phyloP scores from a whole-genome alignment of 1,140 invertebrate species.

The Magallana ariakensis region DNA sequence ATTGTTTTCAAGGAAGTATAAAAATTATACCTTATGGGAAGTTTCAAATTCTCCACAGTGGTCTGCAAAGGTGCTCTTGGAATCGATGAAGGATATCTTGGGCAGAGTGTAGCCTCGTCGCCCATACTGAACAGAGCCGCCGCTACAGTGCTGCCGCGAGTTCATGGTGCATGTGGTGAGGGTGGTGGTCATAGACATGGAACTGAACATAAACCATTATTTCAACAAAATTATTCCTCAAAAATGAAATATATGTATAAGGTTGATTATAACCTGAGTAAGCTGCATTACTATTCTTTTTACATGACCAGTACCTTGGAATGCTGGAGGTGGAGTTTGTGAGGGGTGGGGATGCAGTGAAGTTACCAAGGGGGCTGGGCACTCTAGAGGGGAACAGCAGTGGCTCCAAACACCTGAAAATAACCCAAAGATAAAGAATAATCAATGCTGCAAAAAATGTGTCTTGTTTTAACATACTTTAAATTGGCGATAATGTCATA shows the following conservation, averaged over 20 bases:
- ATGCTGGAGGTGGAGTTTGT: conserved; percentile 29
- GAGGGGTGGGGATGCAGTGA: conserved; percentile 22
- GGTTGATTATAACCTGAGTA: background rate
- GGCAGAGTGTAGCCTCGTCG: conserved; percentile 39
- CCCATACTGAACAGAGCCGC: conserved; percentile 2
- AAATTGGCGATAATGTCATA: no score
- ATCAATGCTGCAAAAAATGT: no score
- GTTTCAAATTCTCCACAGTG: conserved; percentile 71
- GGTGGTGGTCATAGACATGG: background rate
- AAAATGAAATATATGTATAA: no score
- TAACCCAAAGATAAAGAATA: background rate
- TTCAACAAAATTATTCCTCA: background rate
- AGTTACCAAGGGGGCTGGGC: background rate
- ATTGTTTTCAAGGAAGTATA: no score
- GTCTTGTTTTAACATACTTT: no score
- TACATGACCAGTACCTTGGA: background rate
- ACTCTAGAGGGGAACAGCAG: conserved; percentile 61
- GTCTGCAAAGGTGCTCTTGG: conserved; percentile 70
- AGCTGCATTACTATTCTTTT: no score
- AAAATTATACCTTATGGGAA: conserved; percentile 62
- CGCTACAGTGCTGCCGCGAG: conserved; percentile 28
- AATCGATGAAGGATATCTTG: conserved; percentile 70
- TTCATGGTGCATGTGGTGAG: background rate
- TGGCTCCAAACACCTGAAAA: conserved; percentile 67
- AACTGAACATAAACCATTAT: background rate